Base-by-base conservation (phyloP, 1,140 invertebrate species). In the Stegodyphus dumicola region DNA sequence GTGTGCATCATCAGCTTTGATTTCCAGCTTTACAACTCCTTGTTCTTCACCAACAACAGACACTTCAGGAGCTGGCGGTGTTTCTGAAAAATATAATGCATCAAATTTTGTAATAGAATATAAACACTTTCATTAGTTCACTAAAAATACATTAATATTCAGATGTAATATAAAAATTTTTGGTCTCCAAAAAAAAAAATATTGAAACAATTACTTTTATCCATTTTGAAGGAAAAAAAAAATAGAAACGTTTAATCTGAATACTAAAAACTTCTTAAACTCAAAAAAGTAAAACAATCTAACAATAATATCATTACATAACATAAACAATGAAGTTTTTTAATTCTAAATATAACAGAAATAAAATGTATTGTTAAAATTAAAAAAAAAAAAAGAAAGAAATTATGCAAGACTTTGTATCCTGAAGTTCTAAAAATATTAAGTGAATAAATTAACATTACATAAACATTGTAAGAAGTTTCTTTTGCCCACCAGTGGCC, bases 41-140 rank as follows among this genome's bases (percentile, higher is more conserved):
- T 86, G 53, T 6, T 78, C 84, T 54, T 77, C 17, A n/a, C 49
- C 51, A 48, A 56, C 51, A 0, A 86, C 84, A 71, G 52, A 17
- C 7, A 86, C 1, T 51, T 11, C n/a, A 53, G 84, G 84, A 11
- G 76, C 7, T 15, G 7, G 0, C 10, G 84, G 84, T 17, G 75
- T n/a, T 18, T 71, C 84, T 86, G 51, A 49, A 7, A 76, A 76
- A 67, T 1, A 2, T 53, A 48, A 79, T 53, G 33, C 33, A 33
- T 33, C 33, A 33, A 33, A 33, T 33, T 1, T 33, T 33, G 33
- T 3, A 33, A 33, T 6, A 71, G 10, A 11, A n/a, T 6, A 5
- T n/a, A 71, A 33, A 6, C 48, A 71, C 33, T 33, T 64, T 64
- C 60, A 64, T 70, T 48, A 17, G 33, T 70, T 17, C 17, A 70